Conservation (phyloP, 92 coral and sea anemone species). For the Porites cylindrica region DNA sequence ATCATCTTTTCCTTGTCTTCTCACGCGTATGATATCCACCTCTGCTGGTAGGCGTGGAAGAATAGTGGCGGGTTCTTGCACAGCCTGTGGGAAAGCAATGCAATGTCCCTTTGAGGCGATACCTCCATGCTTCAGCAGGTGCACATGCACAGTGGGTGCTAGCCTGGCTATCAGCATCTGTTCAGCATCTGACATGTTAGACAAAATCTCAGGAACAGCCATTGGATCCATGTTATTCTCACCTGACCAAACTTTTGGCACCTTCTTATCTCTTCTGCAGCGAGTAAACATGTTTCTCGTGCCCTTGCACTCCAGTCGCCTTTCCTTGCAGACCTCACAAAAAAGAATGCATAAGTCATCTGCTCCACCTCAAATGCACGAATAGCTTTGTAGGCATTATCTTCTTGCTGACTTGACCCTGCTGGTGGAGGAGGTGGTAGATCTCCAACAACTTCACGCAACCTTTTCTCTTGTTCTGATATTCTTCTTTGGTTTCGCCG, state of each 20-base stretch:
- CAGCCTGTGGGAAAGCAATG: no score
- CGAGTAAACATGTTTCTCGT: no score
- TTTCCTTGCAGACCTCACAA: conserved; percentile 62
- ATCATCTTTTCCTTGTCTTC: no score
- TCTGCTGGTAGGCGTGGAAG: no score
- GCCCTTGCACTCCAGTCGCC: conserved; percentile 4
- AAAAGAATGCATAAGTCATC: conserved; percentile 27
- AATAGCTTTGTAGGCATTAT: conserved; percentile 34
- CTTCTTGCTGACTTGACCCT: conserved; percentile 42
- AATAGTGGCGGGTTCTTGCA: no score
- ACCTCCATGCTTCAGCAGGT: not conserved
- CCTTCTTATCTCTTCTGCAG: no score
- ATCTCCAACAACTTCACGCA: conserved; percentile 26
- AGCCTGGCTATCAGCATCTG: conserved; percentile 61
- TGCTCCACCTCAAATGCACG: conserved; percentile 55
- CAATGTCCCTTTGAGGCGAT: conserved; percentile 63
- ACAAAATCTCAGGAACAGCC: no score
- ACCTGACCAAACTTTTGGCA: no score
- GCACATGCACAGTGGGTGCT: not conserved
- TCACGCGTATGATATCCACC: no score
- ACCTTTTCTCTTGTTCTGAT: conserved; percentile 15
- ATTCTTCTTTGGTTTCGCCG: conserved; percentile 24
- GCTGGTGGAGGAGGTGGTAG: conserved; percentile 53
- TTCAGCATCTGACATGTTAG: conserved; percentile 14
- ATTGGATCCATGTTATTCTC: no score